Evolutionary conservation across 2,797 vertebrate species (phyloP).

Genomic region (Myioborus miniatus): DNA sequence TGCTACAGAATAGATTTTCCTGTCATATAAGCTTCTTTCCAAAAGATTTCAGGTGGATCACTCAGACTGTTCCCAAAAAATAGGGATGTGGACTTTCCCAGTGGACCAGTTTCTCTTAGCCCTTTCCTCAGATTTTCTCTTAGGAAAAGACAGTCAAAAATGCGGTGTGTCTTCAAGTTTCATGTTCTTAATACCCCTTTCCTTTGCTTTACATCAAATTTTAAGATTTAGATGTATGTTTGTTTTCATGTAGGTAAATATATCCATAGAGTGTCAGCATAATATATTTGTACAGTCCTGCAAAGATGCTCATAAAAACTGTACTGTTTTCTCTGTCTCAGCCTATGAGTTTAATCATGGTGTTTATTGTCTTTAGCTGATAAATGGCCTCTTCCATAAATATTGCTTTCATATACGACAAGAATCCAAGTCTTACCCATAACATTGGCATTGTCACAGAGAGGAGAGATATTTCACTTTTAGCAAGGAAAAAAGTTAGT

Average conservation of each 20-base stretch:
- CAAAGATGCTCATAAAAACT: constrained; percentile 8
- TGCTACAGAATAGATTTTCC: not conserved
- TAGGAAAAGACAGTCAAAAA: not conserved
- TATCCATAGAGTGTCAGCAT: not conserved
- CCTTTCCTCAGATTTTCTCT: not conserved
- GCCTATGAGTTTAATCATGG: not conserved
- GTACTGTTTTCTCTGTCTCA: constrained; percentile 29
- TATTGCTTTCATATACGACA: constrained; percentile 7
- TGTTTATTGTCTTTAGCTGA: constrained; percentile 48
- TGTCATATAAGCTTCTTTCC: not conserved
- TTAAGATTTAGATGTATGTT: not conserved
- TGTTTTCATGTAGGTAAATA: constrained; percentile 8
- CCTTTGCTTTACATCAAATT: not conserved
- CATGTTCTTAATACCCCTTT: not conserved
- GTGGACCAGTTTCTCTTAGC: not conserved
- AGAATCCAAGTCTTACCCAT: not conserved
- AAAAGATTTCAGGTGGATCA: not conserved
- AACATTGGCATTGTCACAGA: not conserved
- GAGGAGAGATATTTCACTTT: constrained; percentile 2
- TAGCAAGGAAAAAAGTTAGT: not conserved
- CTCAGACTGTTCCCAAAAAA: not conserved
- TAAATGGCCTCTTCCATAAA: constrained; percentile 34
- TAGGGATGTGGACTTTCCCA: not conserved
- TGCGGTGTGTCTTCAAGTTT: not conserved
- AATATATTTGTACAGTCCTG: not conserved